Base-by-base conservation (phyloP, 2,888 invertebrate species). In the Zhuqinia jingwanae region DNA sequence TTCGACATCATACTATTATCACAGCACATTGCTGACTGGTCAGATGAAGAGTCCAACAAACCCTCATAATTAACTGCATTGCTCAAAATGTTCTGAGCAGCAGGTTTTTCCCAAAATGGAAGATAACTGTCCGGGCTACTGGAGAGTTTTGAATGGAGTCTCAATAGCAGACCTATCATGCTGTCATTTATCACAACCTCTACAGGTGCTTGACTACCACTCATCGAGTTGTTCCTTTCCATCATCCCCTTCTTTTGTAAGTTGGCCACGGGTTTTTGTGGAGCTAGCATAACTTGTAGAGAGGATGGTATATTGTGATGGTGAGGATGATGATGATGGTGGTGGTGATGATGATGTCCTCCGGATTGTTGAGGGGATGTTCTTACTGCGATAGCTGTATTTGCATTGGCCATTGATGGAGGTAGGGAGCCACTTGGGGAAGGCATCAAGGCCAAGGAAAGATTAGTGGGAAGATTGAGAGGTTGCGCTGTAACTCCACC, bases 71-170 rank as follows among this genome's bases (percentile, higher is more conserved):
- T 63, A 78, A 60, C 87, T 8, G 90, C 88, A 53, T 90, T 89
- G 0, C 53, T 76, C 25, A 91, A 80, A 22, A 90, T 60, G 47
- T 82, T 77, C 60, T 84, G 68, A 10, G 89, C 91, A 58, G 87
- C 88, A n/a, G 87, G 88, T 10, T 85, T 88, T 58, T 91, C 90
- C 90, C 90, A 91, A 70, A 88, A 91, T 2, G 93, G 93, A 89
- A 92, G 92, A 91, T 96, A 98, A 89, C 97, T 97, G 92, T 97
- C 97, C 10, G 96, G 94, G 13, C 95, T 93, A 0, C 96, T 97
- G 0, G 96, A 96, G 56, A 98, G 93, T 92, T 98, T 97, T 1
- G 97, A 96, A 92, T 99, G 98, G 15, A 98, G 94, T 92, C 97
- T 97, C 78, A 98, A 93, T 60, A 99, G 93, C 76, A 98, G 93